Percentiles rank a stretch among this genome's conserved stretches.
These are phyloP conservation scores for Apogon talboti DNA, from an alignment of 2,797 vertebrate species.

Conservation along the genomic window DNA sequence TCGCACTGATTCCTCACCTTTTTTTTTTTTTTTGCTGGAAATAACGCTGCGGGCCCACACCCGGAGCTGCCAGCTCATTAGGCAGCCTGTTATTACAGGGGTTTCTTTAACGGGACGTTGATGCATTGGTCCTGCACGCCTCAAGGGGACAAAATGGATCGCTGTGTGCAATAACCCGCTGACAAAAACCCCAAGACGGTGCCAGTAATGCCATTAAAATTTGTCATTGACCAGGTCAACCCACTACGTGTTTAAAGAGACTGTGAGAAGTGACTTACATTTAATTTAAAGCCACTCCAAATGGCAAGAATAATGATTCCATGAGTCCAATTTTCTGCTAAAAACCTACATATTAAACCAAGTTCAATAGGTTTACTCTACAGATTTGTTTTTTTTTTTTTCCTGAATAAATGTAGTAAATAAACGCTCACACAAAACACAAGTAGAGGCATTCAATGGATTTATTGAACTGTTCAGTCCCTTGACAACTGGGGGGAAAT, in stretches of 20 bases:
- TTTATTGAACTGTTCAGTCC: constrained; percentile 97
- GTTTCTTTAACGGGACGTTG: constrained; percentile 50
- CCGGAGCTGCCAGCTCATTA: constrained; percentile 32
- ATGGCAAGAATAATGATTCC: not conserved
- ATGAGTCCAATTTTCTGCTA: not conserved
- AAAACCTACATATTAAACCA: not conserved
- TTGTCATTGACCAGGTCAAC: constrained; percentile 12
- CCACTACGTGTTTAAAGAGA: not conserved
- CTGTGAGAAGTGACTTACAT: not conserved
- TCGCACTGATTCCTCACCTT: not conserved
- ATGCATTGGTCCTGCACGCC: constrained; percentile 31
- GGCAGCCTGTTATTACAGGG: constrained; percentile 31
- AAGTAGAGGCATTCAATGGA: constrained; percentile 88
- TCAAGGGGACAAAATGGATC: constrained; percentile 21
- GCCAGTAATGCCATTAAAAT: constrained; percentile 39
- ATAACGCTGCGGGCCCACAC: constrained; percentile 11
- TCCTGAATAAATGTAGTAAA: too few relatives aligned
- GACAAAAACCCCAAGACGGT: constrained; percentile 9
- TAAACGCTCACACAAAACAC: constrained; percentile 7
- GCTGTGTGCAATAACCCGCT: constrained; percentile 6
- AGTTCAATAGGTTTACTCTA: not conserved
- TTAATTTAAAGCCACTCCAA: not conserved
- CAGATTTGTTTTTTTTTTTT: not conserved
- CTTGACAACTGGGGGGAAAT: constrained; percentile 83
- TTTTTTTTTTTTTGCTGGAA: constrained; percentile 16